Percentiles rank a stretch among this genome's conserved stretches.
Conservation (phyloP, 2,888 invertebrate genomes). For the Dryococelus australis region DNA sequence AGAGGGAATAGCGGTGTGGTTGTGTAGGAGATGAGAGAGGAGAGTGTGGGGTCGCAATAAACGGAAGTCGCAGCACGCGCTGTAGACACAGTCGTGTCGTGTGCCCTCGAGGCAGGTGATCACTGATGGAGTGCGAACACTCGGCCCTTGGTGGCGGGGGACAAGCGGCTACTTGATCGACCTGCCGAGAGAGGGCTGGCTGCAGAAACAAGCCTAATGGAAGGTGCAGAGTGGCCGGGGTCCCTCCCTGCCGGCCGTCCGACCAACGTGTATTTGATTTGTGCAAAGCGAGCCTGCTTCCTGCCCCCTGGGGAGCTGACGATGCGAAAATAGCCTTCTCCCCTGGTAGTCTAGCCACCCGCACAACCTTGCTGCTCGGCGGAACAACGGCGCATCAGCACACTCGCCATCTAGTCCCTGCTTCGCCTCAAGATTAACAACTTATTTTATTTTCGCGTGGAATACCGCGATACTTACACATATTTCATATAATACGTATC, state of each 20-base stretch:
- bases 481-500: too few relatives aligned
- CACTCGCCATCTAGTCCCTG: too few relatives aligned
- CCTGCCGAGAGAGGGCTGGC: not conserved
- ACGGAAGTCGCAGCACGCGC: too few relatives aligned
- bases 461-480: too few relatives aligned
- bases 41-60: too few relatives aligned
- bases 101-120: not conserved
- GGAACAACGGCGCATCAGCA: not conserved
- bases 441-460: too few relatives aligned
- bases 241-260: not conserved
- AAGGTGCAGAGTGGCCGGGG: not conserved
- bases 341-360: not conserved
- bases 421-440: too few relatives aligned
- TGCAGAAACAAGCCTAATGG: not conserved
- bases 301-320: not conserved
- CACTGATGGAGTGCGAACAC: not conserved
- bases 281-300: not conserved
- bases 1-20: too few relatives aligned
- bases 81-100: too few relatives aligned
- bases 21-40: too few relatives aligned
- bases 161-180: not conserved
- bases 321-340: not conserved
- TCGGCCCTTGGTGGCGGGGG: not conserved
- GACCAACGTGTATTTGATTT: not conserved
- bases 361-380: not conserved